Conservation (phyloP, 2,113 vertebrate species). For the Pygoscelis adeliae region DNA sequence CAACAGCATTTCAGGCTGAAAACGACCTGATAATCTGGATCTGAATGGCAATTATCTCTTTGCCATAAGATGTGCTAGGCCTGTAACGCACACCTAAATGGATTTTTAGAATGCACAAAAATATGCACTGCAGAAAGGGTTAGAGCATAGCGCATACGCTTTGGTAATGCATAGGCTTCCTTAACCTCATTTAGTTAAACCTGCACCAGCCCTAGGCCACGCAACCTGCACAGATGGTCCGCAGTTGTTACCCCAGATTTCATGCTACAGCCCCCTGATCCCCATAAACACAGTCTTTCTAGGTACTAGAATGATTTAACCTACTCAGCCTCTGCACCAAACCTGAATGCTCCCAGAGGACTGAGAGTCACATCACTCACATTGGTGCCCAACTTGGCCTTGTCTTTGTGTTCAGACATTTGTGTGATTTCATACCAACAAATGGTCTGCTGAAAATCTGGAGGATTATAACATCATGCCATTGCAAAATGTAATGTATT, state of each 20-base stretch:
- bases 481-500: background rate
- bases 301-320: background rate
- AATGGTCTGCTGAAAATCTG: background rate
- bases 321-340: background rate
- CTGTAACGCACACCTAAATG: background rate
- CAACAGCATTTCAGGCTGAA: background rate
- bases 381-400: background rate
- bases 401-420: background rate
- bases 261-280: background rate
- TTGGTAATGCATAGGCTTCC: background rate
- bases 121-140: background rate
- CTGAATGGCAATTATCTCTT: background rate
- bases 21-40: background rate
- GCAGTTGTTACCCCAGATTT: background rate
- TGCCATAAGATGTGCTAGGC: background rate
- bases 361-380: background rate
- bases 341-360: background rate
- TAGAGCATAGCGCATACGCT: background rate
- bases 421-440: background rate
- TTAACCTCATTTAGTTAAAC: background rate
- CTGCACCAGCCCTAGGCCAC: background rate
- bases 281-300: background rate
- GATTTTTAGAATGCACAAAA: background rate
- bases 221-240: background rate
- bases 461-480: background rate